phyloP scores from a whole-genome alignment of 2,888 invertebrate species.

The Ypsolopha scabrella region DNA sequence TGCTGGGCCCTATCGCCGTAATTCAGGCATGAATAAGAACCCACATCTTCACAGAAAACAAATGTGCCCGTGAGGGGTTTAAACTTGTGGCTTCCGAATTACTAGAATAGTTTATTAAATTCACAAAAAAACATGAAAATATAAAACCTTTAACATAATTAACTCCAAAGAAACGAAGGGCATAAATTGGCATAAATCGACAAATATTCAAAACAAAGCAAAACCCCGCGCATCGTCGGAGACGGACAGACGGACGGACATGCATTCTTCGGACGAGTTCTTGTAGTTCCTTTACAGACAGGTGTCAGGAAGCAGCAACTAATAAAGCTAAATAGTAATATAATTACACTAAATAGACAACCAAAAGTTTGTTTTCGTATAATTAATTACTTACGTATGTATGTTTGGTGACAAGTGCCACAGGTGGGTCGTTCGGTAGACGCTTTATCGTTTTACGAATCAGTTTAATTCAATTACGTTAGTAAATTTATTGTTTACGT shows the following conservation, averaged over 20 bases:
- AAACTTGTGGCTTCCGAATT: no score
- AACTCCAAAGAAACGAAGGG: slow-evolving; percentile 1
- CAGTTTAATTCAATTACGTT: no score
- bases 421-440: neutral
- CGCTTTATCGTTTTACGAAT: neutral
- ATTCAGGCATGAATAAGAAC: no score
- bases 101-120: neutral
- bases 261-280: slow-evolving; percentile 17
- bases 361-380: slow-evolving; percentile 1
- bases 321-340: slow-evolving; percentile 6
- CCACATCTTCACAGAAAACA: no score
- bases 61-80: no score
- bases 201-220: slow-evolving; percentile 22
- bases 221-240: slow-evolving; percentile 10
- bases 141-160: neutral
- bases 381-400: neutral
- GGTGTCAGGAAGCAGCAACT: slow-evolving; percentile 22
- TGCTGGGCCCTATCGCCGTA: no score
- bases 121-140: neutral
- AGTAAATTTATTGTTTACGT: no score
- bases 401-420: slow-evolving; percentile 1
- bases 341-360: slow-evolving; percentile 11
- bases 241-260: slow-evolving; percentile 14
- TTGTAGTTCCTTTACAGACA: slow-evolving; percentile 14
- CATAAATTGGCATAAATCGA: slow-evolving; percentile 22